phyloP scores from a whole-genome alignment of 2,888 invertebrate genomes.

The Cactoblastis cactorum region DNA sequence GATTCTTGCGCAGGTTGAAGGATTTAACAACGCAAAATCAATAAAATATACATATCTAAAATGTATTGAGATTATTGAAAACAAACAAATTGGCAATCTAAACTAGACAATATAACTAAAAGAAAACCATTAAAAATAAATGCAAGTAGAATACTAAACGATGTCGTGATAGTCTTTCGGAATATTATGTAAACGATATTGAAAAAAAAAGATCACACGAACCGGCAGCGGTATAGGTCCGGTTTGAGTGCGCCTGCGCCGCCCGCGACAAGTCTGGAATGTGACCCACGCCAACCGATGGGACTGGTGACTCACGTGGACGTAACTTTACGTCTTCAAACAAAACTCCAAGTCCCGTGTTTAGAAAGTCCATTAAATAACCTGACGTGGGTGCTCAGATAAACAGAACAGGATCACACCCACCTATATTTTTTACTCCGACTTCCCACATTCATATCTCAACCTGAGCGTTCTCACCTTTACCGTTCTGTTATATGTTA shows the following conservation, averaged over 20 bases:
- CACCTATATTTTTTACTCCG: constrained; percentile 34
- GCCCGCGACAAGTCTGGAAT: constrained; percentile 55
- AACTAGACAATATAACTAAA: no score
- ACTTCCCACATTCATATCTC: constrained; percentile 36
- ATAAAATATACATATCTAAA: no score
- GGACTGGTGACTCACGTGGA: constrained; percentile 66
- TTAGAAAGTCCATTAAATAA: constrained; percentile 55
- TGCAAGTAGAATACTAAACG: neutral
- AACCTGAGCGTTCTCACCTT: constrained; percentile 19
- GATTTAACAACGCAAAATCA: neutral
- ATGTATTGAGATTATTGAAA: no score
- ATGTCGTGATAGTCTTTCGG: neutral
- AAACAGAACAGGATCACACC: constrained; percentile 54
- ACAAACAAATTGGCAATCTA: no score
- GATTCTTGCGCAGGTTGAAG: constrained; percentile 8
- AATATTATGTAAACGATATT: constrained; percentile 14
- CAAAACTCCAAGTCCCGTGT: constrained; percentile 41
- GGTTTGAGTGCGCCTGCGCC: constrained; percentile 41
- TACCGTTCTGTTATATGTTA: no score
- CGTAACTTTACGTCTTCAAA: constrained; percentile 32
- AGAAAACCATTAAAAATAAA: neutral
- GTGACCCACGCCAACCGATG: constrained; percentile 69
- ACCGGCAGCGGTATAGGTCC: constrained; percentile 35
- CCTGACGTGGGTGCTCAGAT: constrained; percentile 59
- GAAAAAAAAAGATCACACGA: constrained; percentile 33